A percentile compares a stretch with the other conserved stretches of the same genome.
Evolutionary conservation across 2,797 vertebrate genomes (phyloP).

Genomic region (Tamandua tetradactyla): DNA sequence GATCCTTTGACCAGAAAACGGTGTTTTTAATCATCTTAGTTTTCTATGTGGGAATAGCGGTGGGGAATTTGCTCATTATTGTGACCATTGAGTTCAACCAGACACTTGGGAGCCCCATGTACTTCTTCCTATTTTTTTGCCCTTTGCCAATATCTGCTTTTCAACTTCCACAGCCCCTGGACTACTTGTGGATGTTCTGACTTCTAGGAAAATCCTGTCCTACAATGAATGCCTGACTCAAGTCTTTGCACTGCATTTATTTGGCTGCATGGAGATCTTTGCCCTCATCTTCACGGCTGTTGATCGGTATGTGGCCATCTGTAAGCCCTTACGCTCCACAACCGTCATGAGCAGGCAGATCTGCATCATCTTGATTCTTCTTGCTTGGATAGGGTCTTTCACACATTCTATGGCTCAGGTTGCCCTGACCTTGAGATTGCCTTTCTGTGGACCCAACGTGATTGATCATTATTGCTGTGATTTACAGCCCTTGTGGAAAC

Average conservation of each 20-base stretch:
- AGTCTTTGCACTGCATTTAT: slow-evolving; percentile 53
- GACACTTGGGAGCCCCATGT: slow-evolving; percentile 72
- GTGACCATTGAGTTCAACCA: slow-evolving; percentile 41
- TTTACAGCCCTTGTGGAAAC: slow-evolving; percentile 66
- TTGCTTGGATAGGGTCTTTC: slow-evolving; percentile 49
- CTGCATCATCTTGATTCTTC: neutral
- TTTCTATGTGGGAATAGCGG: slow-evolving; percentile 62
- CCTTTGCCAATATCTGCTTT: slow-evolving; percentile 66
- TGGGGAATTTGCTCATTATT: slow-evolving; percentile 76
- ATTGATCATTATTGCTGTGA: slow-evolving; percentile 74
- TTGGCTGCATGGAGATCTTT: slow-evolving; percentile 53
- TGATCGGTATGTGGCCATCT: slow-evolving; percentile 54
- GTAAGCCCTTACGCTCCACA: slow-evolving; percentile 41
- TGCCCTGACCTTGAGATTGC: neutral
- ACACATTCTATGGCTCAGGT: slow-evolving; percentile 31
- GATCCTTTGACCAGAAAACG: slow-evolving; percentile 39
- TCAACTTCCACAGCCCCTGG: slow-evolving; percentile 63
- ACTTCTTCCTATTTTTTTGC: slow-evolving; percentile 72
- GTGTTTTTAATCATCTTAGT: slow-evolving; percentile 54
- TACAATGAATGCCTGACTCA: slow-evolving; percentile 57
- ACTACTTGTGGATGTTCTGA: slow-evolving; percentile 59
- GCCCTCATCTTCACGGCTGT: slow-evolving; percentile 64
- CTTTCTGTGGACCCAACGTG: slow-evolving; percentile 50
- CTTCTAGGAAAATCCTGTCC: slow-evolving; percentile 47
- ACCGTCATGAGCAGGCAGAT: slow-evolving; percentile 1